Evolutionary conservation across 2,113 vertebrate genomes (phyloP), one percentile per base, ranked within the genome.

Genomic region (Chaetodon trifascialis): DNA sequence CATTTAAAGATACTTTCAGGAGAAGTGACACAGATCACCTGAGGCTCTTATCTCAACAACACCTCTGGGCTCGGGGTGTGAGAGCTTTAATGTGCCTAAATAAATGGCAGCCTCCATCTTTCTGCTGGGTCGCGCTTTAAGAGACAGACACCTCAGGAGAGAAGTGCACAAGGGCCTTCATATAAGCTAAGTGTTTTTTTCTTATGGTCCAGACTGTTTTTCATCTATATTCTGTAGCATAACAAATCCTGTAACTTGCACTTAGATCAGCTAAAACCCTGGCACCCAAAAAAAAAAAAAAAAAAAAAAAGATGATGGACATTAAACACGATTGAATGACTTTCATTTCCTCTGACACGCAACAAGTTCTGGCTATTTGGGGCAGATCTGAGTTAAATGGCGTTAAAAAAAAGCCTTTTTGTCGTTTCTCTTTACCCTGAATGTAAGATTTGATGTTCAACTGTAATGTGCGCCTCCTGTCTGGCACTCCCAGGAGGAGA

Each of bases 21-120:
- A 49, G 73, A 60, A 72, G 51, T 49, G 76, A 30, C 60, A 60
- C 70, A 78, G 86, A 77, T 93, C 77, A 89, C 86, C 90, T 84
- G 82, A 73, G 88, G 92, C 92, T 94, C 92, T 95, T 94, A 92
- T 72, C 90, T 88, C 78, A 65, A 46, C 84, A 25, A 86, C 89
- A 90, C 89, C 92, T 93, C 79, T 46, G 69, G 62, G 76, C 54
- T 67, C 23, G 4, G 34, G 76, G 64, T 80, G 85, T 55, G 83
- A 86, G 82, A 66, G 86, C 69, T 80, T 88, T 89, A 90, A 92
- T 90, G 84, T 55, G 86, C 82, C 73, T 34, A 77, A 91, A 91
- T 84, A 88, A 90, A 84, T 77, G 76, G 76, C 76, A 14, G 76
- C 40, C 15, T 62, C 77, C 80, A 38, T 83, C 62, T 62, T 72